These are phyloP conservation scores for Polyergus mexicanus DNA, from an alignment of 1,140 invertebrate species.

Conservation along the genomic window DNA sequence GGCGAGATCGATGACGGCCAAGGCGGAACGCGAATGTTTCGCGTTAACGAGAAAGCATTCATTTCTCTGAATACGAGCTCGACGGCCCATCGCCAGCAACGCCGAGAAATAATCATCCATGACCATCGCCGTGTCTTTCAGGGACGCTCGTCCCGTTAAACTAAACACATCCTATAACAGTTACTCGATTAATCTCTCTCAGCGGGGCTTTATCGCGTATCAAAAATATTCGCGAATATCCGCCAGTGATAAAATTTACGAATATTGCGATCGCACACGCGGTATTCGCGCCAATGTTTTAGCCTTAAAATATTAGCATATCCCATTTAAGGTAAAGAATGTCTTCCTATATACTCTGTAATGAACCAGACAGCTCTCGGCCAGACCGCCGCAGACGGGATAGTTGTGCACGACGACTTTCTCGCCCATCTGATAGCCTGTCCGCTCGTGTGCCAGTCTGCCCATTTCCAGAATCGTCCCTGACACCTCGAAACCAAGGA, in stretches of 20 bases:
- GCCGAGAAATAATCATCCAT: slow-evolving; percentile 63
- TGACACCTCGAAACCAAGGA: slow-evolving; percentile 56
- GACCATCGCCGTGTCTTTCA: slow-evolving; percentile 33
- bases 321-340: neutral
- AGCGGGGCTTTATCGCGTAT: neutral
- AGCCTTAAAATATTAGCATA: neutral
- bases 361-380: slow-evolving; percentile 61
- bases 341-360: slow-evolving; percentile 26
- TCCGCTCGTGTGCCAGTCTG: slow-evolving; percentile 49
- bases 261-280: neutral
- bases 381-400: slow-evolving; percentile 52
- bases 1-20: slow-evolving; percentile 56
- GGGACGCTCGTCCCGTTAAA: slow-evolving; percentile 20
- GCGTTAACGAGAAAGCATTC: slow-evolving; percentile 59
- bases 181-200: slow-evolving; percentile 36
- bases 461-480: slow-evolving; percentile 66
- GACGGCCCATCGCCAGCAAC: slow-evolving; percentile 47
- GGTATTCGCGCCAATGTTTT: neutral
- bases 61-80: slow-evolving; percentile 19
- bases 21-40: slow-evolving; percentile 30
- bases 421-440: slow-evolving; percentile 47
- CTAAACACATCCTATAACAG: slow-evolving; percentile 54
- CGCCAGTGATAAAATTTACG: neutral
- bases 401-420: slow-evolving; percentile 62
- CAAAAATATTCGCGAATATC: neutral